Conservation (phyloP, 2,888 invertebrate species). For the Caenorhabditis sp. region DNA sequence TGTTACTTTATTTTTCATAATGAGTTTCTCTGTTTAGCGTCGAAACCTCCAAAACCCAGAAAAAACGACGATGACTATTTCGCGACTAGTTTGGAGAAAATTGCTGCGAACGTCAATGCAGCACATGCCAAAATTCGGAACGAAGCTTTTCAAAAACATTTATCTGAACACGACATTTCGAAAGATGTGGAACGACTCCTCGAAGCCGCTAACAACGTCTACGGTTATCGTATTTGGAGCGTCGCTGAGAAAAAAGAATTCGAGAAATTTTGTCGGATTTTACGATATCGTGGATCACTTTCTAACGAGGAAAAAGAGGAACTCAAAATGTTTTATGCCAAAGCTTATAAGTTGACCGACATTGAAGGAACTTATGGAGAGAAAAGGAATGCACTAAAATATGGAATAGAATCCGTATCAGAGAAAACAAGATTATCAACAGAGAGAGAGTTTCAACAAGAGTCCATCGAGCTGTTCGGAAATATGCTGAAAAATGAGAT, state of each 20-base stretch:
- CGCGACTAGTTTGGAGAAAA: not conserved
- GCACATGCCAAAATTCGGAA: not conserved
- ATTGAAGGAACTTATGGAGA: not conserved
- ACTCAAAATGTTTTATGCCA: constrained; percentile 22
- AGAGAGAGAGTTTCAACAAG: not conserved
- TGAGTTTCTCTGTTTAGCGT: too few relatives aligned
- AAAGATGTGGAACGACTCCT: constrained; percentile 34
- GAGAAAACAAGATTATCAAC: not conserved
- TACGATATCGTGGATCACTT: constrained; percentile 10
- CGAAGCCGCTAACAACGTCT: constrained; percentile 6
- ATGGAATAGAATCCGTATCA: not conserved
- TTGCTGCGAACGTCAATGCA: not conserved
- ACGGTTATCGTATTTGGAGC: constrained; percentile 23
- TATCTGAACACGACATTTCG: not conserved
- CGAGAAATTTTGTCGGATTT: constrained; percentile 12
- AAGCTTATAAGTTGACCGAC: constrained; percentile 9
- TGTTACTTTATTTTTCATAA: too few relatives aligned
- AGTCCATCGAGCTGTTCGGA: not conserved
- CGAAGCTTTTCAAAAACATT: not conserved
- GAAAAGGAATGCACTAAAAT: not conserved
- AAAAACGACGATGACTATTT: not conserved
- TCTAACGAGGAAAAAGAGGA: constrained; percentile 9
- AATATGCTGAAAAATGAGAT: not conserved
- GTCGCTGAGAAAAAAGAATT: constrained; percentile 18
- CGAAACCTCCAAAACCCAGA: not conserved